Evolutionary conservation across 2,888 invertebrate genomes (phyloP), one percentile per base, ranked within the genome.

Genomic region (Melipona beecheii): DNA sequence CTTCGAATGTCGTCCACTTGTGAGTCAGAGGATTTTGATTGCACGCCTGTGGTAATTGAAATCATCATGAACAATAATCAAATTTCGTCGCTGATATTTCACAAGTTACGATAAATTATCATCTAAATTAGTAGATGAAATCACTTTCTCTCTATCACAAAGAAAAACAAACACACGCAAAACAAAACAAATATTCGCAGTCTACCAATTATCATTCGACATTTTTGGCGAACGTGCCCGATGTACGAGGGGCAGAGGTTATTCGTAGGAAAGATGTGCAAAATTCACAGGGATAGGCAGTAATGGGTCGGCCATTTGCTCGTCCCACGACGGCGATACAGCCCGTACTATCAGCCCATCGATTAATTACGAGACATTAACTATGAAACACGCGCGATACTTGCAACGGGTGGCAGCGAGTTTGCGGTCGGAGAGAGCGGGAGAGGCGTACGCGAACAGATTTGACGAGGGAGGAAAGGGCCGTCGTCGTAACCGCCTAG

Each of bases 321-420:
- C 66, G 66, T 71, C 82, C 81, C 75, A 54, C 43, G 73, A 36
- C 66, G 75, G 17, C 54, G 75, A 75, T 81, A 56, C 50, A 58
- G 27, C 65, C 6, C 56, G 70, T 68, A 71, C 68, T 56, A 83
- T 76, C 73, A 76, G 66, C 72, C 43, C 80, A 83, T 81, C 84
- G 87, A 88, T 88, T 87, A 88, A 88, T 88, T 87, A 86, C 72
- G 70, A 64, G 73, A 69, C 88, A 81, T 89, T 89, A 89, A 89
- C 87, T 89, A 89, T 80, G 83, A 81, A 78, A 78, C 78, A 74
- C 73, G 82, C 80, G 74, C 75, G 82, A 88, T 86, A 82, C 73
- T 76, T 50, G 81, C 75, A n/a, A 68, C 15, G 43, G 77, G 73
- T 58, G 77, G 75, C 81, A 74, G 78, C 79, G 70, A 76, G 71